Base-by-base conservation (phyloP, 2,888 invertebrate species). In the Aphidoletes aphidimyza region DNA sequence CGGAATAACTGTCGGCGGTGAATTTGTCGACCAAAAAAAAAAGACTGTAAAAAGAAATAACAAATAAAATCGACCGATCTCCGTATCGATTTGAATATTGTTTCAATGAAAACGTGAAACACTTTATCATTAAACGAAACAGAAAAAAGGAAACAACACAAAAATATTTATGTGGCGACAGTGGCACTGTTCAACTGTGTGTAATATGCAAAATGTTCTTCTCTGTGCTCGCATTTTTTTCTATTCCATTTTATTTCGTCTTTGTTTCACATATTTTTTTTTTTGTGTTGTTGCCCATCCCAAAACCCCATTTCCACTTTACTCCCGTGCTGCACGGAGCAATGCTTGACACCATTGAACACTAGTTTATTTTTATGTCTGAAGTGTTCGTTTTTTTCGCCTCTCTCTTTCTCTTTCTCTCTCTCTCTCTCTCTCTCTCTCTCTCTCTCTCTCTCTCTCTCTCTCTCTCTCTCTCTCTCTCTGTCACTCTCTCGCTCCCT, bases 111-210 rank as follows among this genome's bases (percentile, higher is more conserved):
- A 69, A 69, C 69, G 69, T n/a, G n/a, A 30, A 2, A 69, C 30
- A 30, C 69, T 69, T 69, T 69, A 69, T 69, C 30, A 69, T 69
- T 37, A 19, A 81, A 81, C 37, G 81, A 81, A 81, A 81, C 37
- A 81, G 37, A 22, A 81, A 81, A n/a, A 36, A 81, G 81, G 37
- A 81, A 81, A 69, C 36, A 69, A 17, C 34, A n/a, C 14, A 34
- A 37, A 37, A 37, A 81, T 81, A 37, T 81, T 37, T 81, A 81
- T 81, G 81, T 81, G 81, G 81, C 81, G 81, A 81, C 81, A 81
- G 81, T n/a, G 22, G 22, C 81, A 81, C 17, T 81, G 81, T 37
- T 37, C 39, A 37, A n/a, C 34, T 69, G 69, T 69, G 69, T 69
- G 69, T 69, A 69, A 69, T 69, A 69, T 69, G 69, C 69, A 69